phyloP scores from a whole-genome alignment of 1,140 invertebrate genomes.

The Yoshiicerus persimilis region DNA sequence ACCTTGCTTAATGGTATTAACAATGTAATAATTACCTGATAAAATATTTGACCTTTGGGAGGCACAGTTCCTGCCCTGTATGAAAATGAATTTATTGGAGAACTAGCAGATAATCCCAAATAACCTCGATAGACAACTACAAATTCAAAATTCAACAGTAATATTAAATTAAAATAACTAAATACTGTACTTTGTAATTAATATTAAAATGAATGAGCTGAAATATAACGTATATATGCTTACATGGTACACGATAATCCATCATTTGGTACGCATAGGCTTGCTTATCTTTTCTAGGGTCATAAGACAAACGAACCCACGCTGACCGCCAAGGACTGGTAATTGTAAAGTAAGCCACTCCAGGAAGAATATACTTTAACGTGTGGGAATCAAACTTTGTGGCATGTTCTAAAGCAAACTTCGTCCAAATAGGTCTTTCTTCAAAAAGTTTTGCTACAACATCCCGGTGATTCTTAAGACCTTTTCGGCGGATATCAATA shows the following conservation, averaged over 20 bases:
- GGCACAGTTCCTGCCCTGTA: constrained; percentile 71
- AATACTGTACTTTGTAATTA: no score
- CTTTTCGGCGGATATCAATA: constrained; percentile 59
- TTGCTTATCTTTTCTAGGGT: constrained; percentile 76
- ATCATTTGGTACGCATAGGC: constrained; percentile 81
- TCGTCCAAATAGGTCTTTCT: constrained; percentile 81
- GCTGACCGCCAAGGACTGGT: constrained; percentile 85
- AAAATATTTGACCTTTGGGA: constrained; percentile 76
- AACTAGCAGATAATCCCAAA: background rate
- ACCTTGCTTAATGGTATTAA: no score
- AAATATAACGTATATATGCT: constrained; percentile 56
- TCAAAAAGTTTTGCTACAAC: constrained; percentile 67
- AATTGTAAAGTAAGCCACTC: constrained; percentile 77
- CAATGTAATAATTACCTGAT: constrained; percentile 63
- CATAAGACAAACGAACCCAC: constrained; percentile 83
- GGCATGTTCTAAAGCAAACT: constrained; percentile 67
- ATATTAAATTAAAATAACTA: background rate
- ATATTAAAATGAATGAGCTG: background rate
- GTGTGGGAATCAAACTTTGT: constrained; percentile 65
- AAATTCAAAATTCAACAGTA: constrained; percentile 31
- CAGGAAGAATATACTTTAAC: constrained; percentile 77
- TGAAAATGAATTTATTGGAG: constrained; percentile 56
- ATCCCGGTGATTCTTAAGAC: constrained; percentile 55
- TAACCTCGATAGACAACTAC: background rate
- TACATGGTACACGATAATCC: constrained; percentile 76